Base-by-base conservation (phyloP, 2,113 vertebrate genomes). In the Zosterops borbonicus region DNA sequence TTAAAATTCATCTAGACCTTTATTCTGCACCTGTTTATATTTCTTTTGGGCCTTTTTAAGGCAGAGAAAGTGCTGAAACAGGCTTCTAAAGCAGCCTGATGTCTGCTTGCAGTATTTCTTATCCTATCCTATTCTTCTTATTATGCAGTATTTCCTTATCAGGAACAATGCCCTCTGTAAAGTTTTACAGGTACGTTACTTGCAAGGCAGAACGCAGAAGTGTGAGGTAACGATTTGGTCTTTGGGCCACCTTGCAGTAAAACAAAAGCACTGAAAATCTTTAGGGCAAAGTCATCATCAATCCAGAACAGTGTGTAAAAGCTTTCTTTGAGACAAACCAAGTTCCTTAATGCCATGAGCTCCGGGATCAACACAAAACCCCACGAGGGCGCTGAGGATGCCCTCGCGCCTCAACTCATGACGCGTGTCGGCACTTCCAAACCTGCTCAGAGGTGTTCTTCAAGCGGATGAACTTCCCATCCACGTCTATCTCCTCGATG, bases 401-500 rank as follows among this genome's bases (percentile, higher is more conserved):
- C 19, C 22, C 10, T 39, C 11, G n/a, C 5, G 11, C 31, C 39
- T 47, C 55, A 19, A 5, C 55, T 11, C 6, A 0, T 1, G 13
- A n/a, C 41, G 10, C 3, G 0, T 2, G 2, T 2, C 5, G 44
- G 14, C 7, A 1, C 31, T 69, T 35, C 37, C 95, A 87, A 91
- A 99, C 99, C 98, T 99, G 98, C 2, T 98, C 97, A 6, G 98
- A 98, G 47, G 84, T 98, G 95, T 99, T 99, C 63, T 98, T 98
- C 87, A 99, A 92, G 59, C 98, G 97, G 84, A 99, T 98, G 69
- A 99, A 99, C 67, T 99, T 99, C 27, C 99, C 99, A 5, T 99
- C 98, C 0, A 99, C 97, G 7, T 99, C 99, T 6, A 99, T 98
- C 97, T 99, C 99, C 3, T 99, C 98, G 1, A 99, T 95, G 58